Base-by-base conservation (phyloP, 1,140 invertebrate species). In the Megalopta genalis region DNA sequence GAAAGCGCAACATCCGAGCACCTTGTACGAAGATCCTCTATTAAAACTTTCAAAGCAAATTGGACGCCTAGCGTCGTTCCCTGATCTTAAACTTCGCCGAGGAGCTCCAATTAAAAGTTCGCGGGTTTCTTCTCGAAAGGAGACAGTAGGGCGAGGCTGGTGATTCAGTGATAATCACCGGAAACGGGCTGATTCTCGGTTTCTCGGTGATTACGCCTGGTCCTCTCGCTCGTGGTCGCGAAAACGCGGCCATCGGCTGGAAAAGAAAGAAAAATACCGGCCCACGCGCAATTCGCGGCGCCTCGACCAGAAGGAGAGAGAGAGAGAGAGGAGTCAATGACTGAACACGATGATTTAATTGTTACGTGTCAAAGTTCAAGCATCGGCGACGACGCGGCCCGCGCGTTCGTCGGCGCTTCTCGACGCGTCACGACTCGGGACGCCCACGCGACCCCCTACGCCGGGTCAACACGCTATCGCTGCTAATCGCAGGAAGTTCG, bases 261-360 rank as follows among this genome's bases (percentile, higher is more conserved):
- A 2, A 21, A n/a, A 57, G 9, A 21, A n/a, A 57, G n/a, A 57
- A 57, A 18, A 6, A 6, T 14, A 32, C 37, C 88, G 81, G 46
- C 91, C 90, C 86, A 91, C 90, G 86, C 87, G 70, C 76, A 88
- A 91, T 92, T 90, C 67, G 71, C 71, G 83, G 87, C 87, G 85
- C 82, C 80, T 84, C 80, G 78, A 77, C 69, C 14, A 0, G 9
- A 42, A 46, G 14, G 42, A 46, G 59, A 62, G 23, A 32, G 12
- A 62, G 23, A 32, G 12, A 60, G 80, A 87, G 70, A 46, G 64
- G 77, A 86, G 80, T 84, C 85, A 83, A 83, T 67, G 84, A 77
- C 68, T 83, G 86, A 84, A 88, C 83, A 25, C 25, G 79, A 90
- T 90, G 87, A 90, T 90, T 92, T 88, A 91, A 91, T 91, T 90